A percentile compares a stretch with the other conserved stretches of the same genome.
Conservation (phyloP, 1,140 invertebrate species). For the Penaeus indicus region DNA sequence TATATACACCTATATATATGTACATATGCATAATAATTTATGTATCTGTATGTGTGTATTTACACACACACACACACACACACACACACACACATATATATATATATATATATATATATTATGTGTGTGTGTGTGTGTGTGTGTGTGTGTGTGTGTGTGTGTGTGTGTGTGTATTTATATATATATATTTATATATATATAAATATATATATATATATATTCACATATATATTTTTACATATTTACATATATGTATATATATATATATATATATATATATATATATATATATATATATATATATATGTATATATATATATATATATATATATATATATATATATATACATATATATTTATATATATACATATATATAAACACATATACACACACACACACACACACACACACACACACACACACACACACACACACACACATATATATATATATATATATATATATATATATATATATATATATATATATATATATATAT, state of each 20-base stretch:
- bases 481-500: constrained; percentile 42
- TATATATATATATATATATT: background rate
- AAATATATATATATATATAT: constrained; percentile 30
- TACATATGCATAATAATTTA: background rate
- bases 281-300: background rate
- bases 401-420: constrained; percentile 1
- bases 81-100: background rate
- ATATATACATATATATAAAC: constrained; percentile 37
- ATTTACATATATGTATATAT: background rate
- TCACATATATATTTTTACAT: background rate
- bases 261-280: constrained; percentile 1
- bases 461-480: constrained; percentile 28
- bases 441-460: constrained; percentile 24
- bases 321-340: background rate
- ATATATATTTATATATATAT: constrained; percentile 26
- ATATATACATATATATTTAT: constrained; percentile 26
- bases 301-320: too few species aligned
- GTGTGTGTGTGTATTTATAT: constrained; percentile 16
- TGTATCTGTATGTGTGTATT: background rate
- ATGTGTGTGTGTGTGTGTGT: too few species aligned
- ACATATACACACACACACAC: constrained; percentile 33
- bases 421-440: background rate
- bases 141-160: constrained; percentile 8
- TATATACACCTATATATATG: background rate
- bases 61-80: background rate